Base-by-base conservation (phyloP, 2,113 vertebrate genomes). In the Agapornis roseicollis region DNA sequence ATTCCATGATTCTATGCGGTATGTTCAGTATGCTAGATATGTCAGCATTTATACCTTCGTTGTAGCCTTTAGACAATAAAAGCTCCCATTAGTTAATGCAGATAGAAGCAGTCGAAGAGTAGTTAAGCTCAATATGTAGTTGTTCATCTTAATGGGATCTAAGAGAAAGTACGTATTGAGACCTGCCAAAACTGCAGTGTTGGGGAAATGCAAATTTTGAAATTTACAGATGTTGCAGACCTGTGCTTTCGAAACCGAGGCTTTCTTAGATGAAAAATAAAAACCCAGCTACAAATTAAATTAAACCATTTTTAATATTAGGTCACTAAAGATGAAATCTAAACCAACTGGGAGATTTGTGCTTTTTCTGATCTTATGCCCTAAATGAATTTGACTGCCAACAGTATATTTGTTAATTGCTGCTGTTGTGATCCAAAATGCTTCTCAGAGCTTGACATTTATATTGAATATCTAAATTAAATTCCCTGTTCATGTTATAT, bases 31-130 rank as follows among this genome's bases (percentile, higher is more conserved):
- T 82, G 88, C 80, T 94, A 85, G 65, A 55, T 81, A 25, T 74
- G 85, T 97, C 97, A 97, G 97, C 96, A 97, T 94, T 89, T 89
- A 52, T 22, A 33, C 69, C 95, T 96, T 97, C 91, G 69, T 89
- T 92, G 77, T 42, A 90, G 88, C 46, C 85, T 96, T 97, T 94
- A 97, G 96, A 78, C 80, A 81, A 87, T 93, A 95, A 97, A 96
- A 95, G 96, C 80, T 95, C 96, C 91, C 94, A 33, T 85, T 76
- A 92, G 95, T 87, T 97, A 93, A 90, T 85, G 94, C 37, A 97
- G 92, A 96, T n/a, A 91, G 96, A 93, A 97, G 90, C 91, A 85
- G 56, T 84, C 81, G 47, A 76, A 96, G 95, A 85, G 49, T 81
- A 93, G 81, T 96, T 77, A 96, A 97, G 88, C 85, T 96, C 90